Evolutionary conservation across 2,888 invertebrate species (phyloP).

Genomic region (Galeopsomyia nigrocyanea): DNA sequence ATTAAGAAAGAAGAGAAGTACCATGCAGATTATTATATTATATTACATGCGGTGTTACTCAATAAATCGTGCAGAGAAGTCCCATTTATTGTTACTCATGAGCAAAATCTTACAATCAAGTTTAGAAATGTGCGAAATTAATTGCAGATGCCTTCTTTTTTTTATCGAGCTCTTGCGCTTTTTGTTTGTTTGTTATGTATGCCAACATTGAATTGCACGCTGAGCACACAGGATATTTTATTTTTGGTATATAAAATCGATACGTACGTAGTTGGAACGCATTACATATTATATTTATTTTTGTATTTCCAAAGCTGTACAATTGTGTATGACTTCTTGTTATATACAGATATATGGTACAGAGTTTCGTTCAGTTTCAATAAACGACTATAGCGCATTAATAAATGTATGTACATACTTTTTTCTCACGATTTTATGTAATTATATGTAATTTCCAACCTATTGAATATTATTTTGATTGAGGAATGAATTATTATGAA

Average conservation of each 20-base stretch:
- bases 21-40: slow-evolving; percentile 35
- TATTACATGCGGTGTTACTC: slow-evolving; percentile 13
- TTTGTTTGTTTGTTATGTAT: slow-evolving; percentile 32
- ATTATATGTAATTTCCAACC: no score
- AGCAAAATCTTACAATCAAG: neutral
- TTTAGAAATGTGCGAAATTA: slow-evolving; percentile 23
- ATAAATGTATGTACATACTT: slow-evolving; percentile 31
- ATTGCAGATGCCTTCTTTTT: slow-evolving; percentile 11
- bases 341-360: slow-evolving; percentile 45
- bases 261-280: slow-evolving; percentile 28
- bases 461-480: slow-evolving; percentile 19
- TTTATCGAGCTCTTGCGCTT: slow-evolving; percentile 21
- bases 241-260: slow-evolving; percentile 40
- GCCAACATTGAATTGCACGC: slow-evolving; percentile 35
- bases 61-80: slow-evolving; percentile 4
- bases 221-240: slow-evolving; percentile 38
- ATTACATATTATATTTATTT: slow-evolving; percentile 46
- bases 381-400: slow-evolving; percentile 33
- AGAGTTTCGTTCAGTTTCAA: slow-evolving; percentile 29
- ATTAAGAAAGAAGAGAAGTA: neutral
- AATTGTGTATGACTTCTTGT: slow-evolving; percentile 31
- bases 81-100: neutral
- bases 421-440: no score
- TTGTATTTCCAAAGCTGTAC: slow-evolving; percentile 43
- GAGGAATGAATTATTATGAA: slow-evolving; percentile 18